phyloP scores from a whole-genome alignment of 1,140 invertebrate genomes.

The Cyphomyrmex costatus region DNA sequence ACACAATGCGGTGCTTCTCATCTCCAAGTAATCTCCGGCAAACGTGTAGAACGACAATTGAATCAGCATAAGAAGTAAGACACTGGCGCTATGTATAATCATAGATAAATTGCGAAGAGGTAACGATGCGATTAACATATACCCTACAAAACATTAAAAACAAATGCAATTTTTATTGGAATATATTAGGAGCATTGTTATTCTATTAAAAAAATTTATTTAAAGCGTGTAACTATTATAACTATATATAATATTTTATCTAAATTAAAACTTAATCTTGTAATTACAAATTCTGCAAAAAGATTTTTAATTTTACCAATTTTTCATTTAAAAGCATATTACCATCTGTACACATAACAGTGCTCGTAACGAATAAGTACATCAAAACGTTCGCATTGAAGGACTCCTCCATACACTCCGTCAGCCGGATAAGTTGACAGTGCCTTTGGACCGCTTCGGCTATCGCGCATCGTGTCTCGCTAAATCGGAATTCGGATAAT shows the following conservation, averaged over 20 bases:
- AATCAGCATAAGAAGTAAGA: constrained; percentile 43
- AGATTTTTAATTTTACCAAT: background rate
- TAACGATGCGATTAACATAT: constrained; percentile 49
- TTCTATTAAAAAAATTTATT: background rate
- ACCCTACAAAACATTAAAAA: constrained; percentile 44
- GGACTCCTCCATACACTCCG: constrained; percentile 25
- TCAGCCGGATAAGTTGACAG: constrained; percentile 46
- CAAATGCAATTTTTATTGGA: background rate
- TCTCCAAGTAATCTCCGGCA: constrained; percentile 47
- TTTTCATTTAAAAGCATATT: background rate
- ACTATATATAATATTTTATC: background rate
- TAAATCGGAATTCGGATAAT: background rate
- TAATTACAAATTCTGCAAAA: background rate
- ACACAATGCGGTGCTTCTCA: constrained; percentile 9
- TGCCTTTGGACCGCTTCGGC: constrained; percentile 33
- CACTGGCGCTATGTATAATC: constrained; percentile 3
- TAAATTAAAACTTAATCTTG: background rate
- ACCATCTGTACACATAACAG: constrained; percentile 69
- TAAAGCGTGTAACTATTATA: too few relatives aligned
- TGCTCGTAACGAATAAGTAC: constrained; percentile 53
- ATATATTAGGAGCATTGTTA: background rate
- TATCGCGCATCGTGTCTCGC: constrained; percentile 32
- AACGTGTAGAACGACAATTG: constrained; percentile 53
- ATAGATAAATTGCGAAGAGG: constrained; percentile 1
- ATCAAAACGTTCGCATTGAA: constrained; percentile 52